Evolutionary conservation across 2,888 invertebrate genomes (phyloP), one percentile per base, ranked within the genome.

Genomic region (Tenthredo distinguenda): DNA sequence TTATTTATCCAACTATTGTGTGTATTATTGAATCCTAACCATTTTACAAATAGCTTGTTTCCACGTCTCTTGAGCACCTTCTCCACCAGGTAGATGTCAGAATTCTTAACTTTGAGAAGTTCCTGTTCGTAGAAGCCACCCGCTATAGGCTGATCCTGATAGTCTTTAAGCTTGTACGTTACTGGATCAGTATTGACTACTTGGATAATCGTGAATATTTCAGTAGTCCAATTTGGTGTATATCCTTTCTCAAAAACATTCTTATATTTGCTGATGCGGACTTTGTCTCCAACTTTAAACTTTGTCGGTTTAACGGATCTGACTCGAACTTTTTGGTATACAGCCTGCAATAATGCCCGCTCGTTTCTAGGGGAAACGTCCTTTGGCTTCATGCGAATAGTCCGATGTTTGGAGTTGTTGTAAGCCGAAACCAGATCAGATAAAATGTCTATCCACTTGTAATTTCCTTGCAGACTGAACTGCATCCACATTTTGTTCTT

Each of bases 121-220:
- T 92, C 91, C 84, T 89, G 76, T 86, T 88, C 89, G 87, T 92
- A 92, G 87, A 92, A 92, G 15, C 88, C 87, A 50, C 91, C 91
- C 83, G 89, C 88, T 47, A 93, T 91, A 15, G 86, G 84, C 82
- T 91, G 85, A 77, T 89, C 86, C 74, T 88, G 85, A 86, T 89
- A 83, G 89, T 92, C 89, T 87, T 87, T 83, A 65, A 90, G 77
- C 72, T 88, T 84, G 88, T 91, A 89, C 86, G 89, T 87, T 71
- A 86, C 85, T 71, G 90, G 91, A 87, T 89, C 86, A 26, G 26
- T 26, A 26, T 26, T 26, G 26, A 26, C 26, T 26, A 26, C 26
- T 26, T 26, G 26, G 26, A 26, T 26, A 26, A 26, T 26, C 26
- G 26, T 26, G 26, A 26, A 26, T 26, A 26, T 26, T 26, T 26